Base-by-base conservation (phyloP, 1,140 invertebrate genomes). In the Heliconius hewitsoni region DNA sequence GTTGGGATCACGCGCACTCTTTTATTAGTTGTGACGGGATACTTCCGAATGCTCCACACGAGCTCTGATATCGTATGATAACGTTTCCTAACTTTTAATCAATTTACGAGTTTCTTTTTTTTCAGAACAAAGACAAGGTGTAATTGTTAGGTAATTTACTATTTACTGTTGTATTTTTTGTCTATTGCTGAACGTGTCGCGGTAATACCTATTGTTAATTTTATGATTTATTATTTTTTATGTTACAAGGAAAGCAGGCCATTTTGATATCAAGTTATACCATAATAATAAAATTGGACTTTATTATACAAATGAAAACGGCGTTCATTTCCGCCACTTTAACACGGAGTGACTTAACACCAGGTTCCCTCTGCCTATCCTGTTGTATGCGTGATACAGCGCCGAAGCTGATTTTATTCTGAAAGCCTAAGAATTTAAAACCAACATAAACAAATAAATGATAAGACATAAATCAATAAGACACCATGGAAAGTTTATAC, bases 401-500 rank as follows among this genome's bases (percentile, higher is more conserved):
- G 34, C 23, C 0, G 34, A 37, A 37, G 34, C 34, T 37, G 34
- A 37, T 34, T 34, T 34, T 34, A 37, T 6, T 8, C 5, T 37
- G 34, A 60, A 60, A 60, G n/a, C 57, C 57, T 27, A 30, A 30
- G 8, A 66, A 1, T 30, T 66, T 27, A 23, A 27, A 27, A 27
- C 27, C 60, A 66, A 66, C 23, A 66, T 30, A 66, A 66, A 60
- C 9, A 60, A 60, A 66, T 30, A 66, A 30, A 30, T 66, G 60
- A 27, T 66, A 77, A 72, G 30, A 60, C 50, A 76, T 77, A 71
- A 77, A 77, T 77, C 76, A 77, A 80, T 80, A 74, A 75, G 70
- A 80, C 60, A 80, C 74, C 50, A 80, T 76, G 74, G 79, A 83
- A 82, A 86, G 87, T 89, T 90, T 87, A 90, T 88, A 81, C 81